A percentile compares a stretch with the other conserved stretches of the same genome.
These are phyloP conservation scores for Limnephilus marmoratus DNA, from an alignment of 2,888 invertebrate genomes.

Conservation along the genomic window DNA sequence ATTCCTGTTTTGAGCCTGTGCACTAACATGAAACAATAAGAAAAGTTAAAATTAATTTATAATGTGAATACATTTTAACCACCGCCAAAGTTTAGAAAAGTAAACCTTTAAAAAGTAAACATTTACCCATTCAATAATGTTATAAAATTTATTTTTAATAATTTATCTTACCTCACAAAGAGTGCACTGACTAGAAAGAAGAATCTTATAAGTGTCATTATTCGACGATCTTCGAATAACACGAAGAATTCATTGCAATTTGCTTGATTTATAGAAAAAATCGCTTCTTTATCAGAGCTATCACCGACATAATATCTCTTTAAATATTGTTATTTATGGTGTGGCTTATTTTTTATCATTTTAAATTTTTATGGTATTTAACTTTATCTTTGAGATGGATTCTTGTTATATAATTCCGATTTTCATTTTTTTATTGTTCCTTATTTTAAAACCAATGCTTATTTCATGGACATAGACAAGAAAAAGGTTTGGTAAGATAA, in stretches of 20 bases:
- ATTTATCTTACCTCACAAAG: background rate
- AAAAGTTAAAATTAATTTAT: too few relatives aligned
- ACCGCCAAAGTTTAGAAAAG: too few relatives aligned
- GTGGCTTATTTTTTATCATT: background rate
- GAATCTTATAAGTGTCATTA: background rate
- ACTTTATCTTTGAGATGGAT: background rate
- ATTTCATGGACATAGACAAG: too few relatives aligned
- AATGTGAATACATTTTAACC: too few relatives aligned
- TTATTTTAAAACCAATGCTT: too few relatives aligned
- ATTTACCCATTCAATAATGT: too few relatives aligned
- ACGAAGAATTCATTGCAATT: background rate
- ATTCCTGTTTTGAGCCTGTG: conserved; percentile 5
- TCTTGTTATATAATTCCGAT: too few relatives aligned
- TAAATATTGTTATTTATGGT: background rate
- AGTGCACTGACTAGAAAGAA: background rate
- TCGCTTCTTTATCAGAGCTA: background rate
- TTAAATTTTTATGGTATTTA: too few relatives aligned
- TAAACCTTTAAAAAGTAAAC: too few relatives aligned
- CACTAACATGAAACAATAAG: background rate
- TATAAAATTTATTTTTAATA: too few relatives aligned
- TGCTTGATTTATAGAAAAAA: background rate
- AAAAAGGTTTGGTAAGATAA: too few relatives aligned
- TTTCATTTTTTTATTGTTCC: too few relatives aligned
- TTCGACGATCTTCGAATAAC: background rate
- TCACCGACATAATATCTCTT: background rate